phyloP scores from a whole-genome alignment of 2,797 vertebrate species.

The Botia almorhae region DNA sequence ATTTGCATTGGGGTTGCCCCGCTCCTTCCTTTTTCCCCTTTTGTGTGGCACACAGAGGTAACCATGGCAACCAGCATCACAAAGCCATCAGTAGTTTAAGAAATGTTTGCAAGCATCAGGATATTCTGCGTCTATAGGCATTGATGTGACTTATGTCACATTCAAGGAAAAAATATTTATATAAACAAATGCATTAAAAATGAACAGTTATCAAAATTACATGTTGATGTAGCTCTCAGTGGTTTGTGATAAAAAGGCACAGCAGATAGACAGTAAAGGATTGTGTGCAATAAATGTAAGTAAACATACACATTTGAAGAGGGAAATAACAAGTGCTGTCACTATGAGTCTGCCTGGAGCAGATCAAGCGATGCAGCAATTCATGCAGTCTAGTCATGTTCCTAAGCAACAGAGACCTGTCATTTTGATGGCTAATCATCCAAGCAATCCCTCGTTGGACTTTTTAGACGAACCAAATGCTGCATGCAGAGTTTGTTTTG shows the following conservation, averaged over 20 bases:
- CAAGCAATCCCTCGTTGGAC: conserved; percentile 41
- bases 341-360: conserved; percentile 44
- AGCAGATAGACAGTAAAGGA: conserved; percentile 21
- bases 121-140: conserved; percentile 48
- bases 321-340: conserved; percentile 40
- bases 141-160: not conserved
- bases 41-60: conserved; percentile 56
- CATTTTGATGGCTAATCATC: conserved; percentile 59
- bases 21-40: conserved; percentile 51
- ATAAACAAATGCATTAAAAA: conserved; percentile 1
- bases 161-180: not conserved
- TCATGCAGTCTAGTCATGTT: conserved; percentile 60
- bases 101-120: conserved; percentile 57
- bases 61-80: conserved; percentile 64
- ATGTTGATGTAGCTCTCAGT: not conserved
- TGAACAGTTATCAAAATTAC: not conserved
- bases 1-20: conserved; percentile 44
- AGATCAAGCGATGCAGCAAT: conserved; percentile 61
- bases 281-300: conserved; percentile 23
- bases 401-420: conserved; percentile 63
- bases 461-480: conserved; percentile 62
- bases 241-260: conserved; percentile 1
- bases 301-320: conserved; percentile 26
- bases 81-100: conserved; percentile 57
- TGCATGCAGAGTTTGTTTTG: conserved; percentile 53